Evolutionary conservation across 2,113 vertebrate species (phyloP).

Genomic region (Mastomys coucha): DNA sequence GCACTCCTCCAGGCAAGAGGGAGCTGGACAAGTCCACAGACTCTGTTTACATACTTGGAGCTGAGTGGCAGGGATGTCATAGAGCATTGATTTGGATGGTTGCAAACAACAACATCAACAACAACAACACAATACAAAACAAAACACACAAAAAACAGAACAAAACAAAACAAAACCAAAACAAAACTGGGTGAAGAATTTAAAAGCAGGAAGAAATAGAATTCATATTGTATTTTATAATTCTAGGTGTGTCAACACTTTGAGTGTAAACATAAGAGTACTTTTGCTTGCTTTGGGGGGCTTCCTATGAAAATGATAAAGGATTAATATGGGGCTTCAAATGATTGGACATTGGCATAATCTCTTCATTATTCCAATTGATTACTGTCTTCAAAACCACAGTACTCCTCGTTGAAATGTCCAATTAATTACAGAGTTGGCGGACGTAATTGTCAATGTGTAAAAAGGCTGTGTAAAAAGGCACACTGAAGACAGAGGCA

Average conservation of each 20-base stretch:
- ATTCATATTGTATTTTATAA: background rate
- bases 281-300: background rate
- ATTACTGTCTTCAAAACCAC: background rate
- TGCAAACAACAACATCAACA: too few species aligned
- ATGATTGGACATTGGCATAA: background rate
- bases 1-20: background rate
- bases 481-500: background rate
- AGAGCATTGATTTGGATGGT: background rate
- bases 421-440: background rate
- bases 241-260: background rate
- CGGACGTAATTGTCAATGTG: background rate
- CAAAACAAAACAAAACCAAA: background rate
- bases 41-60: background rate
- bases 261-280: background rate
- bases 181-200: background rate
- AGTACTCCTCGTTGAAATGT: background rate
- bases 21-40: constrained; percentile 8
- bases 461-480: background rate
- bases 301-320: background rate
- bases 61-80: background rate
- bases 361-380: background rate
- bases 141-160: too few species aligned
- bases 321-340: background rate
- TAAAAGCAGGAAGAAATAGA: background rate
- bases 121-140: background rate